Conservation (phyloP, 2,113 vertebrate genomes). For the Pelmatolapia mariae region DNA sequence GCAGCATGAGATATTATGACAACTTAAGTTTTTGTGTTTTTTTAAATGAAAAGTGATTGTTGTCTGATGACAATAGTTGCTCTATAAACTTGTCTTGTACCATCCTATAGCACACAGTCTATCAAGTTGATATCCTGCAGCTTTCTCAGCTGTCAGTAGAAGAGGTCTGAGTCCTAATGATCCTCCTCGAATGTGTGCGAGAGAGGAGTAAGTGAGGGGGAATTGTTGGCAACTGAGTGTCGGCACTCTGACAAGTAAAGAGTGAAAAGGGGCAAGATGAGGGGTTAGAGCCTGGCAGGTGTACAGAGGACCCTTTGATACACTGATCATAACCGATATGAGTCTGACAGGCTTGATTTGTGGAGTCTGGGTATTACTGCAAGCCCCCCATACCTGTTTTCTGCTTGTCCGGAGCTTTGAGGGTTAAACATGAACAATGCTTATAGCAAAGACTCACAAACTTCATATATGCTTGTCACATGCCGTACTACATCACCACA, state of each 20-base stretch:
- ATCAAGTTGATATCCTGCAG: constrained; percentile 29
- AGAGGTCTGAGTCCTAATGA: constrained; percentile 39
- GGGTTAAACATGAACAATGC: constrained; percentile 63
- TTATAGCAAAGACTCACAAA: constrained; percentile 31
- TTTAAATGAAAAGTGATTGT: background rate
- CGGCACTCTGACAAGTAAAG: constrained; percentile 14
- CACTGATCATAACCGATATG: constrained; percentile 13
- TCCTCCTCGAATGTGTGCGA: background rate
- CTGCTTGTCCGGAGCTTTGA: constrained; percentile 26
- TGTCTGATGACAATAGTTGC: constrained; percentile 5
- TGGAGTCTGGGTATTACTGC: background rate
- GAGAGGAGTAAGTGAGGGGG: background rate
- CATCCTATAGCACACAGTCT: background rate
- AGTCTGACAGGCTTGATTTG: constrained; percentile 29
- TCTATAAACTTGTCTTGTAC: constrained; percentile 30
- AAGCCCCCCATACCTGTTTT: background rate
- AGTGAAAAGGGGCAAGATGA: constrained; percentile 7
- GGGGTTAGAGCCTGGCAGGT: constrained; percentile 29
- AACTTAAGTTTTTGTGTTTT: background rate
- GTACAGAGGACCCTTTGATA: constrained; percentile 13
- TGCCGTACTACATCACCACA: constrained; percentile 22
- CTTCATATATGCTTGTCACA: constrained; percentile 23
- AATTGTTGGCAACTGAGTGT: constrained; percentile 15
- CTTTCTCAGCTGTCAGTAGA: constrained; percentile 26
- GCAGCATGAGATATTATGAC: background rate